Evolutionary conservation across 1,140 invertebrate genomes (phyloP).

Genomic region (Zaprionus ornatus): DNA sequence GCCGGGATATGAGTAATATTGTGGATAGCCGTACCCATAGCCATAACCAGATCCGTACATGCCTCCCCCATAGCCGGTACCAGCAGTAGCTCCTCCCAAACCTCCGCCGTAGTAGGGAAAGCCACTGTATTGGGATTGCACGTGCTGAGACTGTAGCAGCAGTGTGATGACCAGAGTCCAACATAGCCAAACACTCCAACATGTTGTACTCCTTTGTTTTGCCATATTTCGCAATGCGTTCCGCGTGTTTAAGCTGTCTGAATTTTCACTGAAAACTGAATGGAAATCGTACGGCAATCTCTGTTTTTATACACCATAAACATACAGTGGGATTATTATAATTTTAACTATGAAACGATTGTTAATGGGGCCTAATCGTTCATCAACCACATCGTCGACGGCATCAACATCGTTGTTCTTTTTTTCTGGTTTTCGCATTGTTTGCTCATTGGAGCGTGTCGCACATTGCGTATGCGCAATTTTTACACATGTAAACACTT

Average conservation of each 20-base stretch:
- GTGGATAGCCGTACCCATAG: constrained; percentile 58
- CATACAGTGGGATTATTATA: constrained; percentile 33
- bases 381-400: constrained; percentile 47
- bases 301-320: constrained; percentile 60
- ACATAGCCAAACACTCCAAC: constrained; percentile 27
- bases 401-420: background rate
- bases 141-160: constrained; percentile 29
- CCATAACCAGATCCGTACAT: constrained; percentile 28
- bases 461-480: constrained; percentile 63
- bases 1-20: constrained; percentile 27
- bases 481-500: constrained; percentile 57
- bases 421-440: constrained; percentile 22
- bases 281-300: constrained; percentile 21
- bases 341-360: constrained; percentile 42
- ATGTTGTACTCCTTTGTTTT: constrained; percentile 13
- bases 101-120: constrained; percentile 58
- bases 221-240: constrained; percentile 26
- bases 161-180: constrained; percentile 37
- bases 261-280: constrained; percentile 50
- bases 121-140: constrained; percentile 56
- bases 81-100: constrained; percentile 12
- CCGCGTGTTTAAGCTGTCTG: constrained; percentile 22
- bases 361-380: constrained; percentile 73
- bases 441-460: constrained; percentile 64
- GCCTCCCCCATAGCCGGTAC: constrained; percentile 27